These are phyloP conservation scores for Aulostomus chinensis DNA, from an alignment of 2,797 vertebrate species.

Conservation along the genomic window DNA sequence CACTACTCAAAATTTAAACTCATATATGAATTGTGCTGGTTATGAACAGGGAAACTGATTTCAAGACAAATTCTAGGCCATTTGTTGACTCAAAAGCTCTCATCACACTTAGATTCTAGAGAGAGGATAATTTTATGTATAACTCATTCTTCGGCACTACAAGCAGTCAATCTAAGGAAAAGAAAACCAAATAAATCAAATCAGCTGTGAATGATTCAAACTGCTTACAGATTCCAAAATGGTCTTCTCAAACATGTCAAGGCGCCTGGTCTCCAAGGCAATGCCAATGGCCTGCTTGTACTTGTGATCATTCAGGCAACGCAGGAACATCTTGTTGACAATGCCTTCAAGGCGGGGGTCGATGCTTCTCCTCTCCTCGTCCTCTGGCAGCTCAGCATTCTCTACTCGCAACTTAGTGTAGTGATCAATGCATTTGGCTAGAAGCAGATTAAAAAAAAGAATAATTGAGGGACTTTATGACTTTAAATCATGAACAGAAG, in stretches of 20 bases:
- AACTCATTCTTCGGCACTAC: no score
- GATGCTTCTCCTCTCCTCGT: conserved; percentile 91
- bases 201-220: neutral
- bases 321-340: conserved; percentile 98
- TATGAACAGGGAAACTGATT: no score
- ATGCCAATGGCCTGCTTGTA: conserved; percentile 99
- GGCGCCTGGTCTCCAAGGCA: conserved; percentile 92
- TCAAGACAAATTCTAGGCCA: neutral
- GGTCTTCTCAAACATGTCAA: conserved; percentile 97
- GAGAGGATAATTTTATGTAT: no score
- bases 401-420: conserved; percentile 98
- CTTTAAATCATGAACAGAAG: no score
- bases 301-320: conserved; percentile 97
- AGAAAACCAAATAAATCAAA: neutral
- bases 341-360: conserved; percentile 96
- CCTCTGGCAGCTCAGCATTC: conserved; percentile 94
- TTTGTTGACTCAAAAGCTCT: neutral
- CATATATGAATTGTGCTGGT: no score
- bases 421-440: conserved; percentile 99
- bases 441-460: no score
- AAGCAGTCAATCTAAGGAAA: no score
- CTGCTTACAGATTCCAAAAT: conserved; percentile 90
- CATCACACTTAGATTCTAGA: neutral
- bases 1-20: neutral
- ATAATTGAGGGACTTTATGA: no score